Conservation (phyloP, 2,797 vertebrate genomes). For the Chlorospingus semifuscus region DNA sequence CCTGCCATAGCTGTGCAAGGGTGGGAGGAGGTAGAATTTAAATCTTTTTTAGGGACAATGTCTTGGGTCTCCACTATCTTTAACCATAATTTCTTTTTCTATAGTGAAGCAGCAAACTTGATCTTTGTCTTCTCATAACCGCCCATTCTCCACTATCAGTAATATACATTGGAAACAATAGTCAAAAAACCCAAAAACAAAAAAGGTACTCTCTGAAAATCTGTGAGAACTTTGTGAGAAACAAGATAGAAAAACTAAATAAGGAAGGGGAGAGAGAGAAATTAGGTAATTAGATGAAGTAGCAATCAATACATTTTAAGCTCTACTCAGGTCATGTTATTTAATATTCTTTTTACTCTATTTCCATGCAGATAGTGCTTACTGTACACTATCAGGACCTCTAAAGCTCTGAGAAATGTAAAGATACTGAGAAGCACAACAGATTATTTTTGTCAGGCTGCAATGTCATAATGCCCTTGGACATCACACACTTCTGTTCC, state of each 20-base stretch:
- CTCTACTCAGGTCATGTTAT: neutral
- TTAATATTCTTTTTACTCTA: neutral
- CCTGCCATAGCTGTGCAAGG: neutral
- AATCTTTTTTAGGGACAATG: neutral
- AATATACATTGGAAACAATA: neutral
- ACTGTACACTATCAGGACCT: neutral
- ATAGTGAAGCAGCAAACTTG: neutral
- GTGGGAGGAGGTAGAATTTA: conserved; percentile 21
- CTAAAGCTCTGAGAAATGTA: neutral
- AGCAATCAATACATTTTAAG: neutral
- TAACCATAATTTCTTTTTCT: neutral
- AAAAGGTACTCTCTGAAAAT: neutral
- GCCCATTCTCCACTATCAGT: neutral
- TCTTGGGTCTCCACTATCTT: neutral
- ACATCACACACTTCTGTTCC: neutral
- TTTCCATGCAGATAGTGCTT: neutral
- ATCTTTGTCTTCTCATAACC: neutral
- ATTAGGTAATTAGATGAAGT: neutral
- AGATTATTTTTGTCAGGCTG: neutral
- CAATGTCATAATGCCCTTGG: neutral
- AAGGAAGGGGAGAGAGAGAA: neutral
- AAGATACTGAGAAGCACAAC: neutral
- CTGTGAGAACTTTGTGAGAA: neutral
- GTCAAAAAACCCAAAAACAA: fast-evolving
- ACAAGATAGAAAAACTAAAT: neutral